Base-by-base conservation (phyloP, 2,888 invertebrate genomes). In the Argynnis bischoffii region DNA sequence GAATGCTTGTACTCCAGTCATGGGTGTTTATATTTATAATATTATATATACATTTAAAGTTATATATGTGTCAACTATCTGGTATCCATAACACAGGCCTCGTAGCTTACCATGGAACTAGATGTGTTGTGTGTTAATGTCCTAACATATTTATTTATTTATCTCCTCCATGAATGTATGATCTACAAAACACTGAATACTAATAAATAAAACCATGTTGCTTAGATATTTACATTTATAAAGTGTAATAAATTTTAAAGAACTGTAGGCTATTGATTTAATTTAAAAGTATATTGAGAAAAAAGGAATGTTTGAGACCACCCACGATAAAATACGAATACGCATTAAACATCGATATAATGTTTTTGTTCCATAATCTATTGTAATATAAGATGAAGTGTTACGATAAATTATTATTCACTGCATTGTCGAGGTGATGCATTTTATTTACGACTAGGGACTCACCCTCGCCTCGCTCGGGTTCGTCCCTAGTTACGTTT, bases 291-390 rank as follows among this genome's bases (percentile, higher is more conserved):
- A 48, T 48, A 26, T 6, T 41, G 26, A 31, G 31, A 31, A 48
- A 59, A 59, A 48, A 47, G 57, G 59, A 16, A 48, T 26, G 59
- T 59, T 41, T 26, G 26, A 16, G 59, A 59, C 59, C 59, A 59
- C 59, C 59, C 59, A 59, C 59, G 59, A 48, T 5, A 16, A 11
- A 15, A 26, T 48, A 26, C 48, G 31, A n/a, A 26, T 26, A 26
- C 48, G 16, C 31, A 26, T 59, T 26, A 26, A 59, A 59, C 26
- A 6, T 31, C n/a, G 26, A 48, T 26, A 48, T n/a, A 47, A 26
- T 59, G 26, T 59, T 59, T 59, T 59, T 48, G 47, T 59, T 59
- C n/a, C 48, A 13, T 47, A n/a, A 59, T 48, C 59, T 48, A 59
- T 59, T 48, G 26, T 16, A 59, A 48, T 59, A 48, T 59, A 59